Base-by-base conservation (phyloP, 1,140 invertebrate genomes). In the Drosophila ambigua region DNA sequence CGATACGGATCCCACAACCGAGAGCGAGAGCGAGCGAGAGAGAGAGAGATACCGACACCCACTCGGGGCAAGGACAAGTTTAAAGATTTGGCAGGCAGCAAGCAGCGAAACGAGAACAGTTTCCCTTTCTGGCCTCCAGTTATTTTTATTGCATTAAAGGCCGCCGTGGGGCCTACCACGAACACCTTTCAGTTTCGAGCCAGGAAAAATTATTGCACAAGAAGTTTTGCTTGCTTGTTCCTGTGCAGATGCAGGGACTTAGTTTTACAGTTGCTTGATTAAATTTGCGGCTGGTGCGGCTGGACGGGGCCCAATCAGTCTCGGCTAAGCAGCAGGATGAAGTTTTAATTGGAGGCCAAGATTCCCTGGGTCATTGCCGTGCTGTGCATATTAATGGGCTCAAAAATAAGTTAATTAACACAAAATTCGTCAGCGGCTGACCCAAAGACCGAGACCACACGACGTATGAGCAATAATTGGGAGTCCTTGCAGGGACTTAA, bases 91-190 rank as follows among this genome's bases (percentile, higher is more conserved):
- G 59, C 59, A 16, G 16, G 16, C 16, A 16, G 16, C 16, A 7
- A 44, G 49, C 48, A 26, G 16, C 52, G 35, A 53, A 49, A 48
- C 61, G 23, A 24, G 23, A 4, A 31, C 8, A 75, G 28, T 62
- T 52, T 48, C 45, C 52, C 60, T 77, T 64, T 57, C 15, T 8
- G 13, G 13, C 48, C 59, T 61, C 57, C 76, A 69, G 48, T 59
- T 69, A 77, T 72, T 75, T 78, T 77, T 77, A 79, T 84, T 72
- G 65, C 78, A 85, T 87, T 82, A 81, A 85, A 82, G 79, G 78
- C 58, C 23, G n/a, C 15, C 23, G 51, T 83, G 39, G 43, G 28
- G 39, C 60, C 50, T 65, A 59, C 51, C 63, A 62, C 51, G 45
- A 67, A 72, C 71, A 79, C 60, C 54, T 69, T 57, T 49, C 41